Base-by-base conservation (phyloP, 2,113 vertebrate species). In the Drymodes brunneopygia region DNA sequence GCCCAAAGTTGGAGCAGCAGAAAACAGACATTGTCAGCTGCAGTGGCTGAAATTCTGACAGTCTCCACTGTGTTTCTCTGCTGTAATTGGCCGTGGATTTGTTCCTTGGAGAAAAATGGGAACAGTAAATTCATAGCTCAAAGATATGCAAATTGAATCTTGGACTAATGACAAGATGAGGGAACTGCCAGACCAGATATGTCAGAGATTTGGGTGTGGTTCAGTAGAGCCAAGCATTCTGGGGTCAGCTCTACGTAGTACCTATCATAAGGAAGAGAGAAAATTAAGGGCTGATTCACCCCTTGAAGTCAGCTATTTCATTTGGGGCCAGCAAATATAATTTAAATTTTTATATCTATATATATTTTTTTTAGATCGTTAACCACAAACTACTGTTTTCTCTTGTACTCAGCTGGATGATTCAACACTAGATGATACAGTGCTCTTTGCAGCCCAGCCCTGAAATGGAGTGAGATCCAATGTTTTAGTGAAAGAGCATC, bases 121-220 rank as follows among this genome's bases (percentile, higher is more conserved):
- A 95, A 71, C 78, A 92, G 73, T 91, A 70, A 92, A 4, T 92
- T 94, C 81, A 88, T 95, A 96, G 69, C 67, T 98, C 91, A 25
- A 40, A 92, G 87, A 92, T 74, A 62, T 45, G 35, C 66, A 53
- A 82, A 82, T 83, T 64, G 48, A 85, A 44, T 91, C 70, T 92
- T 91, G 81, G 42, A 54, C 36, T 83, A 45, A 61, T 84, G 94
- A 86, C 81, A 86, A 84, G 77, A 56, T 71, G 61, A 89, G 85
- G 53, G 57, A 94, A 51, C 81, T 95, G 74, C 70, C 74, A 72
- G 84, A 72, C 44, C 48, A 85, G 64, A 27, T 90, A 44, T 35
- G 27, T 87, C 66, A 54, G 67, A 42, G 70, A 61, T 65, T 15
- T 31, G 73, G 90, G 86, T 96, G 81, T 23, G 86, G 83, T 65